Evolutionary conservation across 2,888 invertebrate species (phyloP).

Genomic region (Lepidocyrtinus sp.): DNA sequence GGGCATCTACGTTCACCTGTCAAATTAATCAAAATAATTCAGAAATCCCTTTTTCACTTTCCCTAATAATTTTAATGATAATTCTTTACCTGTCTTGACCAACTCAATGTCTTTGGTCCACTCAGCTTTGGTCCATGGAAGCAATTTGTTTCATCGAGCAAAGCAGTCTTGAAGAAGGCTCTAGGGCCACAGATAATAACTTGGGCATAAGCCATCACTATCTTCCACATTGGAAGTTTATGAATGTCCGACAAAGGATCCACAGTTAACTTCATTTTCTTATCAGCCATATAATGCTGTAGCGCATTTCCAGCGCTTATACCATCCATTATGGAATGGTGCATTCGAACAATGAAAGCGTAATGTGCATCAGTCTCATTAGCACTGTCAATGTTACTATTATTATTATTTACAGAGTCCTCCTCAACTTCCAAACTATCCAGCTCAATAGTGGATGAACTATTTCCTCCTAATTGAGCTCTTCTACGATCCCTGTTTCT

Average conservation of each 20-base stretch:
- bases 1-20: conserved; percentile 58
- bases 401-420: background rate
- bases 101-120: conserved; percentile 67
- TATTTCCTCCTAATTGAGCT: too few species aligned
- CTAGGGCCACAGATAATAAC: conserved; percentile 63
- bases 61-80: background rate
- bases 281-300: conserved; percentile 63
- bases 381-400: background rate
- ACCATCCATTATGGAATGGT: conserved; percentile 67
- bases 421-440: conserved; percentile 38
- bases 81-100: conserved; percentile 60
- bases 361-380: conserved; percentile 52
- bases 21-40: background rate
- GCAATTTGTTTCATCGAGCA: conserved; percentile 65
- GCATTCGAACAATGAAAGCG: conserved; percentile 65
- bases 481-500: conserved; percentile 17
- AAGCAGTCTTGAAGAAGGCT: conserved; percentile 60
- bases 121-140: conserved; percentile 66
- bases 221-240: conserved; percentile 36
- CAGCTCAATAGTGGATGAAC: conserved; percentile 32
- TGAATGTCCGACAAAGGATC: conserved; percentile 59
- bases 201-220: conserved; percentile 58
- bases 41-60: background rate
- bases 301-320: conserved; percentile 64
- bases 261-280: conserved; percentile 51